Evolutionary conservation across 1,140 invertebrate genomes (phyloP).

Genomic region (Berghia stephanieae): DNA sequence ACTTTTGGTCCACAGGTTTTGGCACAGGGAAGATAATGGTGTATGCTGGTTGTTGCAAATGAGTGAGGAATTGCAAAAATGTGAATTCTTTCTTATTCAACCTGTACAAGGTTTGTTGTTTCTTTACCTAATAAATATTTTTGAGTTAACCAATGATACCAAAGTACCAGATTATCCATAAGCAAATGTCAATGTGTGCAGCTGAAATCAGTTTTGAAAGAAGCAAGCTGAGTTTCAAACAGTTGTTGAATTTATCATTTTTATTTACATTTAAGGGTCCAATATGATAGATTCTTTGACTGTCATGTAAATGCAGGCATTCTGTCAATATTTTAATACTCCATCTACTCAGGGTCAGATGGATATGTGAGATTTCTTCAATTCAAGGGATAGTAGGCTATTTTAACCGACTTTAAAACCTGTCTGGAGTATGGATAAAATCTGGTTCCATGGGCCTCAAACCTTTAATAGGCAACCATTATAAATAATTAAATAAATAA

Average conservation of each 20-base stretch:
- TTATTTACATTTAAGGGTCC: background rate
- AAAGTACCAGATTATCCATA: no score
- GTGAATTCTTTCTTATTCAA: conserved; percentile 57
- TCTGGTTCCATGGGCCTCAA: no score
- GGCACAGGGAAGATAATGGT: conserved; percentile 61
- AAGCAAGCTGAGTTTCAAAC: background rate
- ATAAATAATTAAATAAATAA: no score
- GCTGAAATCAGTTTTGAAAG: background rate
- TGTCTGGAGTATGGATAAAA: no score
- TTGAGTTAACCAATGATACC: no score
- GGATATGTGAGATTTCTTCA: no score
- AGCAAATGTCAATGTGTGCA: background rate
- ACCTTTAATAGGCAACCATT: no score
- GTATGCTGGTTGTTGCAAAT: conserved; percentile 61
- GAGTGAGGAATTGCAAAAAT: conserved; percentile 41
- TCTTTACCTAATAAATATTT: background rate
- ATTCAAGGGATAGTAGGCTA: no score
- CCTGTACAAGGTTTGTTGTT: conserved; percentile 52
- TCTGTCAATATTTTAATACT: no score
- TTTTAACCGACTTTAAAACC: no score
- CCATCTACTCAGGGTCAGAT: no score
- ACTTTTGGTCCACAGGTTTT: conserved; percentile 44
- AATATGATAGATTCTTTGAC: background rate
- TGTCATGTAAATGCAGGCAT: no score
- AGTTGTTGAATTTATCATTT: background rate